Conservation (phyloP, 2,113 vertebrate genomes). For the Cottus gobio region DNA sequence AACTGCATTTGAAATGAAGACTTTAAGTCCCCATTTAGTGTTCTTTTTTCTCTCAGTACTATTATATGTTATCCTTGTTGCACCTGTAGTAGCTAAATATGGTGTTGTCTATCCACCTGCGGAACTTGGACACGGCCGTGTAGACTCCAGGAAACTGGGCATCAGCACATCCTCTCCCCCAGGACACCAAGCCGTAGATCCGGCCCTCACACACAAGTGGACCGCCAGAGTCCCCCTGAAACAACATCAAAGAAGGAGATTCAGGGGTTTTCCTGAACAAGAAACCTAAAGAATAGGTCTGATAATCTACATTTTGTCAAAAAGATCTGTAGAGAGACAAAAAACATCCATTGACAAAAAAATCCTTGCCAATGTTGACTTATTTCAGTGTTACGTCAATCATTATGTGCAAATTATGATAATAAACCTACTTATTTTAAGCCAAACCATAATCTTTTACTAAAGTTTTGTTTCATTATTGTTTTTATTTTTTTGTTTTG, state of each 20-base stretch:
- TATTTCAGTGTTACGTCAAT: not conserved
- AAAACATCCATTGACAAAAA: too few relatives aligned
- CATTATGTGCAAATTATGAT: not conserved
- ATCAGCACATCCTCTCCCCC: conserved; percentile 84
- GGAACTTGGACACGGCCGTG: conserved; percentile 83
- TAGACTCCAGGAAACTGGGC: conserved; percentile 86
- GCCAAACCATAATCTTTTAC: too few relatives aligned
- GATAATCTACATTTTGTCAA: not conserved
- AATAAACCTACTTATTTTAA: too few relatives aligned
- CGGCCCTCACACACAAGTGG: conserved; percentile 86
- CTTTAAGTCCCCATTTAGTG: not conserved
- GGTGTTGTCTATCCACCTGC: conserved; percentile 85
- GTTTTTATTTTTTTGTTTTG: too few relatives aligned
- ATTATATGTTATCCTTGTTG: conserved; percentile 35
- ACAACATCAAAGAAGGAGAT: not conserved
- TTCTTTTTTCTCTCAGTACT: not conserved
- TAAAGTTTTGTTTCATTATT: not conserved
- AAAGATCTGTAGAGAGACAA: not conserved
- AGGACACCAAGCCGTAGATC: conserved; percentile 87
- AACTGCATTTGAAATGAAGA: conserved; percentile 28
- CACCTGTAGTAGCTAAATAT: conserved; percentile 81
- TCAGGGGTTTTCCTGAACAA: not conserved
- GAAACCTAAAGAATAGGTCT: not conserved
- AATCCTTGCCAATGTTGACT: not conserved
- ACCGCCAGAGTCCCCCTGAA: conserved; percentile 87